Base-by-base conservation (phyloP, 2,888 invertebrate species). In the Coelinius sp. region DNA sequence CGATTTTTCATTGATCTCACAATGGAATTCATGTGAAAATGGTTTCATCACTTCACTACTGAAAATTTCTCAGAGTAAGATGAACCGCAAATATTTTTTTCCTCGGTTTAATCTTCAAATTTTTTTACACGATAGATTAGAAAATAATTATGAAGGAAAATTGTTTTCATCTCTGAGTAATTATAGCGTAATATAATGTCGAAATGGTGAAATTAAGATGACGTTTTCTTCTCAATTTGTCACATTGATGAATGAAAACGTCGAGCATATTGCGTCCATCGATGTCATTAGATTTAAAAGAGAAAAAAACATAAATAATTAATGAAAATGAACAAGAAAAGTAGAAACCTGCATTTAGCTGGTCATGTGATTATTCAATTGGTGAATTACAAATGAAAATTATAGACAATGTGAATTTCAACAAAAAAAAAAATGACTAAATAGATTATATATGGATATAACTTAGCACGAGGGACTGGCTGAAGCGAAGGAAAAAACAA, bases 221-320 rank as follows among this genome's bases (percentile, higher is more conserved):
- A 35, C 59, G 59, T 59, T 59, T 59, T 59, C 59, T 20, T 59
- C 35, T 31, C 31, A 25, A 17, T 59, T 17, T 31, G 14, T 59
- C 20, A n/a, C 6, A 59, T 59, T 59, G 35, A 14, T 35, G 38
- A 24, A 56, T 35, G 44, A 46, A 53, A 52, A 25, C 53, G 56
- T 65, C 46, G 25, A 59, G 59, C 46, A 69, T 44, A 79, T 79
- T 81, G 79, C 81, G 81, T 81, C 81, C 81, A 80, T 80, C 75
- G 74, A 76, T 79, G 78, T 81, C 66, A 67, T 62, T 59, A 59
- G 65, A 10, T 67, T 46, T 62, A 59, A 65, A 59, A 62, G 10
- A 44, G 24, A 27, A n/a, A n/a, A 64, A 72, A 25, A 64, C 65
- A 70, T 52, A n/a, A 53, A 59, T 74, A 25, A 67, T 53, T 59